Percentiles rank a stretch among this genome's conserved stretches.
phyloP scores from a whole-genome alignment of 2,113 vertebrate genomes.

The Stigmatopora argus region DNA sequence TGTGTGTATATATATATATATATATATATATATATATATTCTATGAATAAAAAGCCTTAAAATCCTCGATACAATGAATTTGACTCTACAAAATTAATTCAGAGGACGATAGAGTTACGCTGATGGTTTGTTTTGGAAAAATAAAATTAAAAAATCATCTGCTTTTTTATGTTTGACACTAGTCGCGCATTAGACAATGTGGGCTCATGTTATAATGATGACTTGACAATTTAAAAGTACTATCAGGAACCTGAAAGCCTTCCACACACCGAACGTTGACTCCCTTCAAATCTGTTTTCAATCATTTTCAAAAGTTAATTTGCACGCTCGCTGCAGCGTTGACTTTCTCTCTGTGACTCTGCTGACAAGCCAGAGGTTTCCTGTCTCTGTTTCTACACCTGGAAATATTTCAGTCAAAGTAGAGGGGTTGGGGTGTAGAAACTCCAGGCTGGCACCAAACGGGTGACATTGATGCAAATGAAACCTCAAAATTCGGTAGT shows the following conservation, averaged over 20 bases:
- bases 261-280: background rate
- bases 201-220: background rate
- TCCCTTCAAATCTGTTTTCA: conserved; percentile 36
- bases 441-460: conserved; percentile 19
- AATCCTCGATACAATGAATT: too few species aligned
- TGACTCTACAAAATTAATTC: too few species aligned
- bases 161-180: background rate
- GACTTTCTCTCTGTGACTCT: conserved; percentile 22
- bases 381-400: conserved; percentile 50
- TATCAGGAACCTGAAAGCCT: background rate
- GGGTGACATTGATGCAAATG: conserved; percentile 31
- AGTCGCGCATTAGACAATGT: background rate
- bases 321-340: conserved; percentile 27
- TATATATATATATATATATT: too few species aligned
- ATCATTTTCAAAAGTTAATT: conserved; percentile 40
- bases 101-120: too few species aligned
- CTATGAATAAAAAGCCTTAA: too few species aligned
- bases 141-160: background rate
- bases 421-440: background rate
- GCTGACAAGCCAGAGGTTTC: conserved; percentile 36
- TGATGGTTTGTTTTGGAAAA: background rate
- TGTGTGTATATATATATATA: too few species aligned
- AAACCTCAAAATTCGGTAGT: conserved; percentile 39
- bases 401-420: conserved; percentile 38
- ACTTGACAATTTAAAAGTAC: conserved; percentile 8